A percentile compares a stretch with the other conserved stretches of the same genome.
These are phyloP conservation scores for Bombyx mandarina DNA, from an alignment of 1,140 invertebrate species.

Conservation along the genomic window DNA sequence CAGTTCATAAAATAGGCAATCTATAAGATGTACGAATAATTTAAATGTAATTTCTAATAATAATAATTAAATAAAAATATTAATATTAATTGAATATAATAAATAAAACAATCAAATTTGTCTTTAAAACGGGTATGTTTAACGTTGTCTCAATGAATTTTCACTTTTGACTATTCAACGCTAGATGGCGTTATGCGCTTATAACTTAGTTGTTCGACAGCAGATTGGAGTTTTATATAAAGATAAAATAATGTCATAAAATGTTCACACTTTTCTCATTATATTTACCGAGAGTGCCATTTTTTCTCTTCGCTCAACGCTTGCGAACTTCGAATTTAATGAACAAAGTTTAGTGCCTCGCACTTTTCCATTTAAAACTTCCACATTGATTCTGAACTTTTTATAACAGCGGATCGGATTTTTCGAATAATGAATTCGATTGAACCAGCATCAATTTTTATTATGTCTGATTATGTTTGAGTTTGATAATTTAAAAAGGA, in stretches of 20 bases:
- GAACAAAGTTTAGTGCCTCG: constrained; percentile 39
- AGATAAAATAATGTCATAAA: constrained; percentile 11
- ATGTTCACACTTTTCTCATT: constrained; percentile 36
- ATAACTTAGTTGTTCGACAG: not conserved
- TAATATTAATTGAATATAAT: no score
- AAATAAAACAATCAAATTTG: no score
- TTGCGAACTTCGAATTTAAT: constrained; percentile 43
- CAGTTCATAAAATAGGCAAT: no score
- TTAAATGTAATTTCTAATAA: no score
- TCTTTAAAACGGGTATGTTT: no score
- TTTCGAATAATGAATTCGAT: constrained; percentile 10
- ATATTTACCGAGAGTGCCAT: constrained; percentile 21
- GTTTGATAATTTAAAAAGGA: no score
- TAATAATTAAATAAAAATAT: no score
- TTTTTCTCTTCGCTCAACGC: constrained; percentile 27
- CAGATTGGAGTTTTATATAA: constrained; percentile 1
- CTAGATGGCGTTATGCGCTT: constrained; percentile 41
- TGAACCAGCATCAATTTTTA: constrained; percentile 1
- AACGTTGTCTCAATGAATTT: not conserved
- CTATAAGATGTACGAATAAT: no score
- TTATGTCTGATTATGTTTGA: not conserved
- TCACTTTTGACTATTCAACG: constrained; percentile 32
- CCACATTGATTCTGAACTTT: constrained; percentile 31
- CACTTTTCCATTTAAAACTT: constrained; percentile 57
- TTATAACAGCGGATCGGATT: constrained; percentile 29